A percentile compares a stretch with the other conserved stretches of the same genome.
These are phyloP conservation scores for Alectoris magna DNA, from an alignment of 2,797 vertebrate genomes.

Conservation along the genomic window DNA sequence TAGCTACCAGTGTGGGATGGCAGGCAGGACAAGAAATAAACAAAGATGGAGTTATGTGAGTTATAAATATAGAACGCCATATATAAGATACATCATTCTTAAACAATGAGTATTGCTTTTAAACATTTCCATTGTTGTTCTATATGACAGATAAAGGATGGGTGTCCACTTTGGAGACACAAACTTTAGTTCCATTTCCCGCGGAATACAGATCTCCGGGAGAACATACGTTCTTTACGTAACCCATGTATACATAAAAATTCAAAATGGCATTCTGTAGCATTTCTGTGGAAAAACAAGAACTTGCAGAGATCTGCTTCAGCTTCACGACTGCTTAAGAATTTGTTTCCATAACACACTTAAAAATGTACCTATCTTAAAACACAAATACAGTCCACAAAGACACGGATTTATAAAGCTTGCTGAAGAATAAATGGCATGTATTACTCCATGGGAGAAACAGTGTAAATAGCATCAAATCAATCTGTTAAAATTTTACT, in stretches of 20 bases:
- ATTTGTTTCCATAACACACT: neutral
- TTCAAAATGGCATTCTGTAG: slow-evolving; percentile 3
- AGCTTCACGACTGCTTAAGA: neutral
- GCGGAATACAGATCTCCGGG: neutral
- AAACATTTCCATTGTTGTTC: neutral
- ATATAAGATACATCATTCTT: neutral
- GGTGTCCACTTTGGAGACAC: neutral
- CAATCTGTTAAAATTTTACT: neutral
- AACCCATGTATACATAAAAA: neutral
- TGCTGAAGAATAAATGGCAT: neutral
- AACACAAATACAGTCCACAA: neutral
- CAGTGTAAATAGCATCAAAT: neutral
- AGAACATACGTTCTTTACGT: neutral
- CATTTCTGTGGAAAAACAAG: slow-evolving; percentile 15
- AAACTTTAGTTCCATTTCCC: neutral
- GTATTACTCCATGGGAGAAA: neutral
- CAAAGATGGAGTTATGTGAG: neutral
- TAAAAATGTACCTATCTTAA: neutral
- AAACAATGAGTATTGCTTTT: neutral
- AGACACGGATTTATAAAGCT: neutral
- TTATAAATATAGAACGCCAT: neutral
- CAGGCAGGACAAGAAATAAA: neutral
- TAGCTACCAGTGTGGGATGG: neutral
- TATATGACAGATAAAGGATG: neutral
- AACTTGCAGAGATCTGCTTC: neutral